phyloP scores from a whole-genome alignment of 2,113 vertebrate genomes.

The Megalops atlanticus region DNA sequence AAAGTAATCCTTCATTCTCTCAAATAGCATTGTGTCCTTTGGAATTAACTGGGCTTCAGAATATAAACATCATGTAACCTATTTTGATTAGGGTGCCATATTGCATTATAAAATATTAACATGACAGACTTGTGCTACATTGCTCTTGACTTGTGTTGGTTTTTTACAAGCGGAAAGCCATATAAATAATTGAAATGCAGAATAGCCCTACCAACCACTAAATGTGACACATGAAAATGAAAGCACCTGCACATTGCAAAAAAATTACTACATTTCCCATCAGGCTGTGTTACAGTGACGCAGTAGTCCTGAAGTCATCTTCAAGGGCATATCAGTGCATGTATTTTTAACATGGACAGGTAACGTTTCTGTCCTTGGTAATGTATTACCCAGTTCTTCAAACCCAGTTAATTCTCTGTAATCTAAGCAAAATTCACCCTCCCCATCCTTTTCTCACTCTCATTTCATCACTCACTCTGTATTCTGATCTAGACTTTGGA shows the following conservation, averaged over 20 bases:
- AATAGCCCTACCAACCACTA: background rate
- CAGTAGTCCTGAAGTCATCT: background rate
- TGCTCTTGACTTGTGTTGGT: slow-evolving; percentile 60
- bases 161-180: background rate
- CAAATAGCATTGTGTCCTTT: slow-evolving; percentile 30
- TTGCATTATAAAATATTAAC: slow-evolving; percentile 78
- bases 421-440: background rate
- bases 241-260: background rate
- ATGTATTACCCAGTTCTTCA: background rate
- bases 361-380: background rate
- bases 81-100: slow-evolving; percentile 74
- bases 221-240: background rate
- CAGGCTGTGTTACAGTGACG: background rate
- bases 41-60: slow-evolving; percentile 55
- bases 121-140: slow-evolving; percentile 54
- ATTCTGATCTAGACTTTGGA: slow-evolving; percentile 70
- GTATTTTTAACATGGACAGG: background rate
- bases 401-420: background rate
- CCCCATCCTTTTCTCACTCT: slow-evolving; percentile 10
- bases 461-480: slow-evolving; percentile 40
- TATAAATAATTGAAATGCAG: slow-evolving; percentile 25
- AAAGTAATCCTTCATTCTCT: background rate
- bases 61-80: slow-evolving; percentile 72
- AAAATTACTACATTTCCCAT: background rate
- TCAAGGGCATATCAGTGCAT: background rate